phyloP scores from a whole-genome alignment of 2,888 invertebrate genomes.

The Myopa testacea region DNA sequence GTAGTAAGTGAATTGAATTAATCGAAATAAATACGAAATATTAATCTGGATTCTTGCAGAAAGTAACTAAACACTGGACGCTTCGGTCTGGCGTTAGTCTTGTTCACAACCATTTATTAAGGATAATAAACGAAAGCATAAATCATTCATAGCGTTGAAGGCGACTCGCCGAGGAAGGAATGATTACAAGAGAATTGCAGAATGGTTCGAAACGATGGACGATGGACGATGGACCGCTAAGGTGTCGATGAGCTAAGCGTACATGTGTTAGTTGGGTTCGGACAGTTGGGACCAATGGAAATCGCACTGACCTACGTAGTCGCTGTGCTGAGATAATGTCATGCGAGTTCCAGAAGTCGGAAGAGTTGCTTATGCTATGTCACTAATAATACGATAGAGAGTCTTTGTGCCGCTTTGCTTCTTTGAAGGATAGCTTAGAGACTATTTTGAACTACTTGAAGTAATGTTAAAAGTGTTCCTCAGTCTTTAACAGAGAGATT shows the following conservation, averaged over 20 bases:
- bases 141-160: background rate
- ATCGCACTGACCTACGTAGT: too few relatives aligned
- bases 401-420: background rate
- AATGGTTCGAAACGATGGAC: background rate
- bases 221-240: background rate
- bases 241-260: background rate
- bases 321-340: too few relatives aligned
- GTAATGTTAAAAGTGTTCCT: conserved; percentile 49
- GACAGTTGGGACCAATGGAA: background rate
- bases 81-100: background rate
- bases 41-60: background rate
- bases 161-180: conserved; percentile 5
- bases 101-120: conserved; percentile 29
- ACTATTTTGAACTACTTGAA: conserved; percentile 15
- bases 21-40: conserved; percentile 2
- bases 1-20: conserved; percentile 3
- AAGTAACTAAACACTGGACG: background rate
- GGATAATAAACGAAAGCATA: conserved; percentile 9
- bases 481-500: conserved; percentile 69
- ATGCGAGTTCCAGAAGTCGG: too few relatives aligned
- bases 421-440: conserved; percentile 22
- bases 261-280: background rate
- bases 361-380: conserved; percentile 6
- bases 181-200: conserved; percentile 12
- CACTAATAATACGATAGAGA: conserved; percentile 28